Evolutionary conservation across 2,797 vertebrate genomes (phyloP).

Genomic region (Mormyrops boulengeri): DNA sequence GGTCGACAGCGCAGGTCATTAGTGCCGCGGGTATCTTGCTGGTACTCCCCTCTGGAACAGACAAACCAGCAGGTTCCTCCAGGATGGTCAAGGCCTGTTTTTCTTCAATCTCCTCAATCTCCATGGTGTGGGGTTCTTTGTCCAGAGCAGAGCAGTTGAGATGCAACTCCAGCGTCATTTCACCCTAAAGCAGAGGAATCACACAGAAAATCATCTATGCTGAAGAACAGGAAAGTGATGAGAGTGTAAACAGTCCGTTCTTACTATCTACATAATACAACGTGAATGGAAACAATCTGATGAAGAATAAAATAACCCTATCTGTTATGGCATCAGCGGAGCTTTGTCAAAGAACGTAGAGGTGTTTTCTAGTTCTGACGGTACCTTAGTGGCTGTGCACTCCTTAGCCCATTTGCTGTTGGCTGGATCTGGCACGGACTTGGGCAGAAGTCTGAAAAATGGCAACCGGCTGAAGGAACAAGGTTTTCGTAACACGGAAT

Average conservation of each 20-base stretch:
- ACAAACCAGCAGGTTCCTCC: not conserved
- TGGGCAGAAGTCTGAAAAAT: slow-evolving; percentile 48
- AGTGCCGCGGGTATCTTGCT: not conserved
- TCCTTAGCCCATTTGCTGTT: slow-evolving; percentile 83
- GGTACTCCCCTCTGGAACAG: not conserved
- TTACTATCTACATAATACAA: not conserved
- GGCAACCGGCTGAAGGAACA: slow-evolving; percentile 36
- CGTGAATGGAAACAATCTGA: not conserved
- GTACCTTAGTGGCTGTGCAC: slow-evolving; percentile 61
- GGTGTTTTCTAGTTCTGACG: not conserved
- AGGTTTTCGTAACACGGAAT: not conserved
- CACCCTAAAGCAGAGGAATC: slow-evolving; percentile 50
- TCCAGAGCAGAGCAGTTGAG: slow-evolving; percentile 31
- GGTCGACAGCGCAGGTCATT: not conserved
- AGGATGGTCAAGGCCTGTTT: not conserved
- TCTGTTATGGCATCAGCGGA: not conserved
- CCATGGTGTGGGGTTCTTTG: slow-evolving; percentile 58
- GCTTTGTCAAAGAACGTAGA: not conserved
- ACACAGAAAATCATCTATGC: not conserved
- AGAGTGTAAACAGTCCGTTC: not conserved
- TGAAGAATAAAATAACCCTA: not conserved
- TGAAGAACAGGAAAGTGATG: not conserved
- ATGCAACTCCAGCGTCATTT: slow-evolving; percentile 47
- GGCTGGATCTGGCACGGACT: slow-evolving; percentile 79
- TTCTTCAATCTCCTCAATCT: slow-evolving; percentile 60